Conservation (phyloP, 1,140 invertebrate species). For the Armadillidium nasatum region DNA sequence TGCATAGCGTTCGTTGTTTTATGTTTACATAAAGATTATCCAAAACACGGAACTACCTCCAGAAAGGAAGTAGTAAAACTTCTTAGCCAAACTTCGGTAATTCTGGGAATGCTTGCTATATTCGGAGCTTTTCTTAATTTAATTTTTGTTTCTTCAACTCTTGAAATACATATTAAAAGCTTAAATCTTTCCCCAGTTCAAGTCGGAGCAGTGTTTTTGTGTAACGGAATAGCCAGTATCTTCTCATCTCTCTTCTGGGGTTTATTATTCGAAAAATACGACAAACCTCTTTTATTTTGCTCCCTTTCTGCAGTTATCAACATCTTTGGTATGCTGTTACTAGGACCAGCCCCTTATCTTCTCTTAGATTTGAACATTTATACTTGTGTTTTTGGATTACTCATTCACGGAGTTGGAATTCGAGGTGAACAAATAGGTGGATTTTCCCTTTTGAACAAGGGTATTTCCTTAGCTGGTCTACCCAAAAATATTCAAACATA, state of each 20-base stretch:
- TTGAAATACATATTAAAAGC: constrained; percentile 73
- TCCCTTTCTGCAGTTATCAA: constrained; percentile 63
- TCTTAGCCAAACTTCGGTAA: constrained; percentile 46
- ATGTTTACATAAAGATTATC: constrained; percentile 62
- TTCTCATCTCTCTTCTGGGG: constrained; percentile 74
- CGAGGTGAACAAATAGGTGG: constrained; percentile 73
- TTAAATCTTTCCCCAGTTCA: constrained; percentile 66
- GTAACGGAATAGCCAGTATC: constrained; percentile 79
- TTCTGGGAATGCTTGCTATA: constrained; percentile 62
- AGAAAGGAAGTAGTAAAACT: constrained; percentile 57
- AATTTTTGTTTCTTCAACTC: constrained; percentile 71
- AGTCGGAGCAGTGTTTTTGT: constrained; percentile 79
- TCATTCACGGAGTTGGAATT: constrained; percentile 73
- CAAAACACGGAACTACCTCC: constrained; percentile 47
- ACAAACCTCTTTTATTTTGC: constrained; percentile 63
- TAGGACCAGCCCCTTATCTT: constrained; percentile 59
- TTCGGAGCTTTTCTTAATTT: constrained; percentile 71
- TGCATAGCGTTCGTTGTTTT: constrained; percentile 41
- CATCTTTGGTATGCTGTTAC: constrained; percentile 61
- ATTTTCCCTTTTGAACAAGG: constrained; percentile 70
- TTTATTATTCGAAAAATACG: constrained; percentile 65
- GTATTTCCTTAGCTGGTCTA: constrained; percentile 65
- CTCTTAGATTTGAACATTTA: constrained; percentile 27
- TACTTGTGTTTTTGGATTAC: constrained; percentile 60
- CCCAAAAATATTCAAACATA: constrained; percentile 76